Evolutionary conservation across 2,797 vertebrate genomes (phyloP).

Genomic region (Cygnus olor): DNA sequence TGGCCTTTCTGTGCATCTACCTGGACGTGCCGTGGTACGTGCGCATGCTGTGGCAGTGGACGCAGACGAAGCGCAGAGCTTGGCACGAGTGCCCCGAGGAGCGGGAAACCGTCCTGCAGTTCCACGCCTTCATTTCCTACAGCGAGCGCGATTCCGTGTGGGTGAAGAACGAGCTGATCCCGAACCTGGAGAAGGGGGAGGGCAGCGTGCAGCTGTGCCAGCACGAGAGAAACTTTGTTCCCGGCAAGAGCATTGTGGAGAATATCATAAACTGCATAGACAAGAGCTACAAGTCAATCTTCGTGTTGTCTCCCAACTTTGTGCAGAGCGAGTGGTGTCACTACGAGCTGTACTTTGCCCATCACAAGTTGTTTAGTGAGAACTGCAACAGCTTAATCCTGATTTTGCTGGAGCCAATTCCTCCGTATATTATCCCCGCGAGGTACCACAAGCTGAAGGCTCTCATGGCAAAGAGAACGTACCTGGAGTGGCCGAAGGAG

Average conservation of each 20-base stretch:
- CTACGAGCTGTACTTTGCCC: constrained; percentile 93
- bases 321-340: constrained; percentile 95
- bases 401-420: constrained; percentile 88
- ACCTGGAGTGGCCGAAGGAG: constrained; percentile 90
- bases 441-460: constrained; percentile 85
- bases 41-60: constrained; percentile 89
- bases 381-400: constrained; percentile 85
- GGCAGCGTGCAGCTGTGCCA: constrained; percentile 81
- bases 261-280: constrained; percentile 91
- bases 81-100: constrained; percentile 40
- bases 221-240: constrained; percentile 88
- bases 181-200: constrained; percentile 82
- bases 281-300: constrained; percentile 87
- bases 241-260: constrained; percentile 87
- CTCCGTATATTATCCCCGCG: constrained; percentile 83
- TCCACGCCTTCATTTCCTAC: constrained; percentile 91
- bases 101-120: constrained; percentile 66
- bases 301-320: constrained; percentile 90
- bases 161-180: constrained; percentile 84
- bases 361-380: constrained; percentile 84
- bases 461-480: constrained; percentile 87
- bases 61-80: constrained; percentile 83
- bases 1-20: constrained; percentile 77
- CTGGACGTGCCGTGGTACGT: constrained; percentile 89
- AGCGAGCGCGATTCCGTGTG: constrained; percentile 85